These are phyloP conservation scores for Allobates femoralis DNA, from an alignment of 2,797 vertebrate genomes.

Conservation along the genomic window DNA sequence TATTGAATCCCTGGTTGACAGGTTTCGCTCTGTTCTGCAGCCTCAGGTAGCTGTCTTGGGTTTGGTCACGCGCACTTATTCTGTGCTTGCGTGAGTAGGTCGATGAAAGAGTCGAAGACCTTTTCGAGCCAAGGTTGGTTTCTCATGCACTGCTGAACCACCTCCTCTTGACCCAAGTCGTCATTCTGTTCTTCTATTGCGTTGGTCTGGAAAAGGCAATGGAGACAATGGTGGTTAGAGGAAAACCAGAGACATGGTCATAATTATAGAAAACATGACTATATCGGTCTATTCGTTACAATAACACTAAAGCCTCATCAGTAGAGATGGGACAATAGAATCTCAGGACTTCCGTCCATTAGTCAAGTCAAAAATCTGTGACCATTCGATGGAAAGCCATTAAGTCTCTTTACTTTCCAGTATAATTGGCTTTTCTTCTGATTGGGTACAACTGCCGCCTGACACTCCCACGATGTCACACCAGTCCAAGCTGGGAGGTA, in stretches of 20 bases:
- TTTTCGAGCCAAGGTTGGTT: constrained; percentile 94
- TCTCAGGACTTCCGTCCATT: too few species aligned
- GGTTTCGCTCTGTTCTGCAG: constrained; percentile 28
- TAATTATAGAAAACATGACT: neutral
- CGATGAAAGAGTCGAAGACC: constrained; percentile 91
- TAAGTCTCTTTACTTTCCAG: too few species aligned
- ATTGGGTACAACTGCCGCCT: too few species aligned
- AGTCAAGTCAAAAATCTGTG: too few species aligned
- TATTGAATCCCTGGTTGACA: constrained; percentile 36
- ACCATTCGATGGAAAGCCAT: too few species aligned
- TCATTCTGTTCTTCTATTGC: constrained; percentile 90
- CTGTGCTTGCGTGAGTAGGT: constrained; percentile 87
- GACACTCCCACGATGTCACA: too few species aligned
- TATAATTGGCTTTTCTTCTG: too few species aligned
- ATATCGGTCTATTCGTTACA: neutral
- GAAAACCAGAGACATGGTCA: neutral
- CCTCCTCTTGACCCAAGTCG: constrained; percentile 93
- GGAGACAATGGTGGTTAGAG: neutral
- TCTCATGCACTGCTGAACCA: constrained; percentile 95
- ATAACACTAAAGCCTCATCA: neutral
- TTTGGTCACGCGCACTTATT: constrained; percentile 73
- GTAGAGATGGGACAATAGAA: too few species aligned
- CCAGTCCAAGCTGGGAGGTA: too few species aligned
- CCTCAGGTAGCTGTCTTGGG: constrained; percentile 5
- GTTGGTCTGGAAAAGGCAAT: constrained; percentile 78